phyloP scores from a whole-genome alignment of 2,113 vertebrate species.

The Bagarius yarrelli region DNA sequence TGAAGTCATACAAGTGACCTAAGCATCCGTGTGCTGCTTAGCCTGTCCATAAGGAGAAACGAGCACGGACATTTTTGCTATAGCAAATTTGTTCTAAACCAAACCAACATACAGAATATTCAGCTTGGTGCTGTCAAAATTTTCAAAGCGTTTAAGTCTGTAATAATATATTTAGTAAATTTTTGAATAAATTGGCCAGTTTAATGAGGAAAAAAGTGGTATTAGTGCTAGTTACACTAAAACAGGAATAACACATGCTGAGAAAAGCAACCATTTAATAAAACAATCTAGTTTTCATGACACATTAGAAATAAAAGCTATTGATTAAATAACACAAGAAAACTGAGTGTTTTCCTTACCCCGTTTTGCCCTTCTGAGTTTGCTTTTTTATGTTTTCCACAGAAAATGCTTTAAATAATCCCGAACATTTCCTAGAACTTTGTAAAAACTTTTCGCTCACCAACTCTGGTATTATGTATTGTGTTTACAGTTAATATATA shows the following conservation, averaged over 20 bases:
- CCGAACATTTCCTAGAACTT: not conserved
- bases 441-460: not conserved
- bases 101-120: constrained; percentile 2
- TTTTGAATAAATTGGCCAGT: not conserved
- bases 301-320: not conserved
- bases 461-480: not conserved
- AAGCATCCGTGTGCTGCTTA: not conserved
- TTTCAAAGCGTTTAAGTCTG: not conserved
- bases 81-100: not conserved
- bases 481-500: not conserved
- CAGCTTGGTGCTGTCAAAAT: not conserved
- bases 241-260: too few relatives aligned
- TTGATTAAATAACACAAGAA: not conserved
- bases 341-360: not conserved
- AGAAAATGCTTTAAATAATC: not conserved
- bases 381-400: not conserved
- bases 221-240: not conserved
- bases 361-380: not conserved
- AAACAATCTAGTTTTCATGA: not conserved
- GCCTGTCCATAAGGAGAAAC: constrained; percentile 7
- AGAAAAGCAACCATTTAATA: not conserved
- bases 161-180: not conserved
- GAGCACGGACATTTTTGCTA: not conserved
- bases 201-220: not conserved
- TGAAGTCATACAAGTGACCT: constrained; percentile 18